A percentile compares a stretch with the other conserved stretches of the same genome.
These are phyloP conservation scores for Gymnoscopelus braueri DNA, from an alignment of 2,797 vertebrate genomes.

Conservation along the genomic window DNA sequence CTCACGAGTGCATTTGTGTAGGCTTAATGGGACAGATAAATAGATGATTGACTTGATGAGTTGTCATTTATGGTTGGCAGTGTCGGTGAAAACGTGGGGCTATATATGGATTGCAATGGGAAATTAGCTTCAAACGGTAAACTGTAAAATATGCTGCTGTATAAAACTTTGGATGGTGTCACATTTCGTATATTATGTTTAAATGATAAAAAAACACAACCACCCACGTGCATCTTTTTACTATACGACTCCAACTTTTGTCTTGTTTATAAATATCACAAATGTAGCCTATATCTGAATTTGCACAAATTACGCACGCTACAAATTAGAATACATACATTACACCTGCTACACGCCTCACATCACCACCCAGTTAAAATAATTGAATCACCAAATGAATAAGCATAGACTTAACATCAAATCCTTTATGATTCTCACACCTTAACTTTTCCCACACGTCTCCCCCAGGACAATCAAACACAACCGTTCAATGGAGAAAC, in stretches of 20 bases:
- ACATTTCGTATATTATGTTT: neutral
- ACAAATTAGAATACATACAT: too few relatives aligned
- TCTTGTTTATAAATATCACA: slow-evolving; percentile 12
- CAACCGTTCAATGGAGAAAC: slow-evolving; percentile 68
- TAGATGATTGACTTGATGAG: too few relatives aligned
- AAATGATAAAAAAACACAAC: neutral
- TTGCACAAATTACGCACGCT: too few relatives aligned
- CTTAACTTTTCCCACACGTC: slow-evolving; percentile 1
- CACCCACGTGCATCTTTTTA: slow-evolving; percentile 9
- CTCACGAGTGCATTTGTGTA: too few relatives aligned
- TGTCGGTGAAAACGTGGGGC: too few relatives aligned
- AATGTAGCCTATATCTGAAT: neutral
- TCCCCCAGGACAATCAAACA: slow-evolving; percentile 56
- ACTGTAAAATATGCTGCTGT: neutral
- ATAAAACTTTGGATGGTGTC: slow-evolving; percentile 5
- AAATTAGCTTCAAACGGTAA: slow-evolving; percentile 7
- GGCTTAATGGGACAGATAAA: too few relatives aligned
- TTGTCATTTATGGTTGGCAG: too few relatives aligned
- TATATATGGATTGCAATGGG: too few relatives aligned
- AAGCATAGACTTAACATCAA: too few relatives aligned
- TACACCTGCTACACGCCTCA: too few relatives aligned
- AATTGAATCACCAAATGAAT: too few relatives aligned
- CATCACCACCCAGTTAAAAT: too few relatives aligned
- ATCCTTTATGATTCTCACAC: neutral
- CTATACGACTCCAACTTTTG: slow-evolving; percentile 18